Evolutionary conservation across 64 coral and sea anemone species (phyloP), one percentile per base, ranked within the genome.

Genomic region (Montipora cactus): DNA sequence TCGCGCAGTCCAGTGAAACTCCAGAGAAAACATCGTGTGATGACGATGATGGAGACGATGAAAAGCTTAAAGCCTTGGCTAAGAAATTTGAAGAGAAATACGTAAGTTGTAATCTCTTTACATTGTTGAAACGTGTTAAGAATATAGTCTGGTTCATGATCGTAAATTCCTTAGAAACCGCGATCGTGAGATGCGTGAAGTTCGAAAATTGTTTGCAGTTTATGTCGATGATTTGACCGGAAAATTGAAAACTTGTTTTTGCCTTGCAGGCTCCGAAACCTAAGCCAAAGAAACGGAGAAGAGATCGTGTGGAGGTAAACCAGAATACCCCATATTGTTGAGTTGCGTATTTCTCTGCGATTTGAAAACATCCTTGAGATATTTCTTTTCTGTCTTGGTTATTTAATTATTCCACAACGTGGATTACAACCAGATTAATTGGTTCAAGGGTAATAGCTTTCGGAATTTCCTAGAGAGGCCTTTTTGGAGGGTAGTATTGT

Each of bases 41-140:
- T 28, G 87, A 99, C 15, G 98, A 89, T 19, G 95, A 96, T 79
- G 74, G 82, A 51, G 92, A 99, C 1, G 89, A 94, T 9, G 95
- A 95, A 44, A 91, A 99, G 75, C 78, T 99, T 37, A 96, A 91
- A 90, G 89, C 80, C 47, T 93, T 99, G 47, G 98, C 98, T 37
- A 96, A 99, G 77, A 96, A 95, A 89, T 99, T 99, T 81, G 98
- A 99, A 66, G 95, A 96, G 79, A 99, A 99, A 99, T 99, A 99
- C 21, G 98, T 99, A 83, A 92, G 98, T 96, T 91, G 70, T 59
- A 81, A 73, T 16, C 77, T 44, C 5, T 79, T 28, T 91, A 44
- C 71, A 11, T 62, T n/a, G 75, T 84, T 18, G 19, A 22, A 25
- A 48, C 71, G n/a, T 52, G 22, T 57, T 59, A 57, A 57, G 53